Percentiles rank a stretch among this genome's conserved stretches.
Evolutionary conservation across 1,140 invertebrate species (phyloP).

Genomic region (Drosophila neocordata): DNA sequence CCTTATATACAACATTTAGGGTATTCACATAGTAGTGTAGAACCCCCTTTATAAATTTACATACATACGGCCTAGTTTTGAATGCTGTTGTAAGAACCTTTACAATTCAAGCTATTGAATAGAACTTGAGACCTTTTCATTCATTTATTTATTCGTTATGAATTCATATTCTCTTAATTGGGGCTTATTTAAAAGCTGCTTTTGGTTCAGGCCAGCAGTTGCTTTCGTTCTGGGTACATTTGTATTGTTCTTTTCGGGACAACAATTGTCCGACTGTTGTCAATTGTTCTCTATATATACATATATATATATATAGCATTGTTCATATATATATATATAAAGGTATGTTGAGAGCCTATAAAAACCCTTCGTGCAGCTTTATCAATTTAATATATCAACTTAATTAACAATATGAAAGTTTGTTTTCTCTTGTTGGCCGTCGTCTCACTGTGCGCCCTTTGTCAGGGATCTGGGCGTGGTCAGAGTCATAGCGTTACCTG

Average conservation of each 20-base stretch:
- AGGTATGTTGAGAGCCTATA: constrained; percentile 18
- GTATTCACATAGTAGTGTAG: neutral
- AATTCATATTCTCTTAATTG: constrained; percentile 10
- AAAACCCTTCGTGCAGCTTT: neutral
- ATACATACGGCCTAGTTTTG: neutral
- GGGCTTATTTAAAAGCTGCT: constrained; percentile 2
- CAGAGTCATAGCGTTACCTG: constrained; percentile 67
- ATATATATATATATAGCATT: neutral
- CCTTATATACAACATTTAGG: no score
- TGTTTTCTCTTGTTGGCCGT: constrained; percentile 12
- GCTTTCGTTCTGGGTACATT: neutral
- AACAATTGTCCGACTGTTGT: neutral
- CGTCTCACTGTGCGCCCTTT: constrained; percentile 19
- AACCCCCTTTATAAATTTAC: neutral
- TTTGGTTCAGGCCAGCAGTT: constrained; percentile 3
- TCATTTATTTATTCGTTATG: neutral
- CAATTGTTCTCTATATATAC: neutral
- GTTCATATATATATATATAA: neutral
- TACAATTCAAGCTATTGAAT: neutral
- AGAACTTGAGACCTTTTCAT: constrained; percentile 4
- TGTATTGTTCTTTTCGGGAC: neutral
- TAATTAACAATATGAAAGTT: constrained; percentile 49
- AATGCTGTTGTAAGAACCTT: neutral
- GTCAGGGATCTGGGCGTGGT: constrained; percentile 29
- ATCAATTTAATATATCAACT: neutral